These are phyloP conservation scores for Rhopalosiphum padi DNA, from an alignment of 1,140 invertebrate genomes.

Conservation along the genomic window DNA sequence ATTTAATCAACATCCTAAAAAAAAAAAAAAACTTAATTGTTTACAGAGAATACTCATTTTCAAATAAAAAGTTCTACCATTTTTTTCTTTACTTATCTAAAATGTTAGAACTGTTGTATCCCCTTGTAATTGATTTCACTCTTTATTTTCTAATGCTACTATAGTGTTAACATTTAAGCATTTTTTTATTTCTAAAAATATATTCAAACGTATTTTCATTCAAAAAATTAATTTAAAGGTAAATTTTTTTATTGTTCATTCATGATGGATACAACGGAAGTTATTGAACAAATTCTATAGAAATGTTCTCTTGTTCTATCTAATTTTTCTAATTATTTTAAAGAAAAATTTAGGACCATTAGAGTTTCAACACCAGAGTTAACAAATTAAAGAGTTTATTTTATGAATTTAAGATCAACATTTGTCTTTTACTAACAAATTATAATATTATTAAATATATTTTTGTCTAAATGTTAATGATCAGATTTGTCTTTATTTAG, in stretches of 20 bases:
- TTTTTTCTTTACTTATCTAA: neutral
- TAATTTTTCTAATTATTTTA: neutral
- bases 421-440: neutral
- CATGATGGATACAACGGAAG: neutral
- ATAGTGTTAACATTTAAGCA: too few relatives aligned
- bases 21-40: neutral
- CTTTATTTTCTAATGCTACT: neutral
- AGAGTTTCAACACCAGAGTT: neutral
- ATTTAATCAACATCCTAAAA: neutral
- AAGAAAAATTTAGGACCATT: neutral
- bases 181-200: too few relatives aligned
- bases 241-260: too few relatives aligned
- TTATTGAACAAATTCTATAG: neutral
- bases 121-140: neutral
- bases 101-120: neutral
- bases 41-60: neutral
- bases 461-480: neutral
- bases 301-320: neutral
- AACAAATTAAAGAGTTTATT: neutral
- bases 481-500: neutral
- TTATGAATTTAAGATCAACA: neutral
- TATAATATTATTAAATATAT: neutral
- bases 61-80: neutral
- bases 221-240: too few relatives aligned
- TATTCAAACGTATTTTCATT: too few relatives aligned